These are phyloP conservation scores for Danionella dracula DNA, from an alignment of 2,797 vertebrate species.

Conservation along the genomic window DNA sequence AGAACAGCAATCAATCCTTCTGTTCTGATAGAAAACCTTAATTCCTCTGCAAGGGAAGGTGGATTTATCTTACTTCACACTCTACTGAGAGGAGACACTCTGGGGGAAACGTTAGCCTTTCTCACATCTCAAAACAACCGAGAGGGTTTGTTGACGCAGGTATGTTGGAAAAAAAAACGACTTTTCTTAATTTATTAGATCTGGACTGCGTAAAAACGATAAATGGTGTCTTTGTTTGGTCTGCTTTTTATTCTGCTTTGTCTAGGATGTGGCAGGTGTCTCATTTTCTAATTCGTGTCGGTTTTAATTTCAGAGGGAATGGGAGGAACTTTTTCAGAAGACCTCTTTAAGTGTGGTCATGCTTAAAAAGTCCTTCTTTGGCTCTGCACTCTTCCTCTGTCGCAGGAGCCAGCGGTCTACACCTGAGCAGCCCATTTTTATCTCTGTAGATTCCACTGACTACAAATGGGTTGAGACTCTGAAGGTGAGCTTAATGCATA, in stretches of 20 bases:
- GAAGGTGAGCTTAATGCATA: conserved; percentile 71
- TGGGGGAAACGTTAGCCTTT: conserved; percentile 80
- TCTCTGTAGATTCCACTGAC: conserved; percentile 73
- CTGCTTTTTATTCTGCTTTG: neutral
- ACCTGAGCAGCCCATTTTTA: conserved; percentile 60
- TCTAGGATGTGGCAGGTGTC: neutral
- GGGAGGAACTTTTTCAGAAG: conserved; percentile 75
- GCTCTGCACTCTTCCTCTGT: conserved; percentile 84
- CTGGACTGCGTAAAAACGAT: too few relatives aligned
- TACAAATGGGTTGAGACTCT: conserved; percentile 88
- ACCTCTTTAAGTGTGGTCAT: conserved; percentile 72
- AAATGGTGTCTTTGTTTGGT: neutral
- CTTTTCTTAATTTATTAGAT: too few relatives aligned
- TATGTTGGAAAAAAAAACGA: too few relatives aligned
- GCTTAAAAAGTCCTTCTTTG: conserved; percentile 83
- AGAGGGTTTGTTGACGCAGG: conserved; percentile 77
- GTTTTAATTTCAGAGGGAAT: conserved; percentile 71
- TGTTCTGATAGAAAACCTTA: conserved; percentile 71
- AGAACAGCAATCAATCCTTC: conserved; percentile 48
- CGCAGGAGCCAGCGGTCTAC: conserved; percentile 51
- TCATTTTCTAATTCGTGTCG: neutral
- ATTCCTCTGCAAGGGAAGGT: conserved; percentile 72
- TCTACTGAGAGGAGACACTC: conserved; percentile 75
- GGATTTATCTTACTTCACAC: conserved; percentile 89
- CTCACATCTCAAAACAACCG: conserved; percentile 66